These are phyloP conservation scores for Disparrhopalites patrizii DNA, from an alignment of 2,888 invertebrate genomes.

Conservation along the genomic window DNA sequence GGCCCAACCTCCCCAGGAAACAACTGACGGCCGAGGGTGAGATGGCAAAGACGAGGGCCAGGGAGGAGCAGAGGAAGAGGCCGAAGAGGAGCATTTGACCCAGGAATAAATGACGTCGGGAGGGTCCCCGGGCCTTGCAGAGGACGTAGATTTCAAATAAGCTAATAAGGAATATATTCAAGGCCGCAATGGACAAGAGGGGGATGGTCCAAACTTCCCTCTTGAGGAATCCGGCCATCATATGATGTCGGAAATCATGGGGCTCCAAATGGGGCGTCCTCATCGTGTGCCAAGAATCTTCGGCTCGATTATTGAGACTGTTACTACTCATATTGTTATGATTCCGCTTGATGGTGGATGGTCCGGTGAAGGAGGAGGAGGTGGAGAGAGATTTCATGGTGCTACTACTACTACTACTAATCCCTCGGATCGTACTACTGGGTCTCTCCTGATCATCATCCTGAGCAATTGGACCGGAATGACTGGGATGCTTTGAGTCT, in stretches of 20 bases:
- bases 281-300: conserved; percentile 24
- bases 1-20: conserved; percentile 74
- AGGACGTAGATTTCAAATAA: conserved; percentile 80
- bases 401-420: neutral
- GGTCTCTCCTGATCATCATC: neutral
- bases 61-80: conserved; percentile 72
- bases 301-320: no score
- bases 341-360: neutral
- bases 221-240: conserved; percentile 44
- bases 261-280: conserved; percentile 15
- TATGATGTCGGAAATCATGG: conserved; percentile 36
- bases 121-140: conserved; percentile 76
- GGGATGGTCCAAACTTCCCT: conserved; percentile 87
- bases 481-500: neutral
- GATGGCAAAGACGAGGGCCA: conserved; percentile 72
- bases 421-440: neutral
- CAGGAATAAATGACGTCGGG: conserved; percentile 77
- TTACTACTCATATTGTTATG: neutral
- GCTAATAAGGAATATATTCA: conserved; percentile 77
- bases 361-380: conserved; percentile 1
- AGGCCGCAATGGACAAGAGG: conserved; percentile 74
- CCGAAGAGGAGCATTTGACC: conserved; percentile 79
- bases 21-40: conserved; percentile 75
- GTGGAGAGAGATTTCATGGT: neutral
- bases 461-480: neutral